phyloP scores from a whole-genome alignment of 2,797 vertebrate genomes.

The Sternarchorhynchus goeldii region DNA sequence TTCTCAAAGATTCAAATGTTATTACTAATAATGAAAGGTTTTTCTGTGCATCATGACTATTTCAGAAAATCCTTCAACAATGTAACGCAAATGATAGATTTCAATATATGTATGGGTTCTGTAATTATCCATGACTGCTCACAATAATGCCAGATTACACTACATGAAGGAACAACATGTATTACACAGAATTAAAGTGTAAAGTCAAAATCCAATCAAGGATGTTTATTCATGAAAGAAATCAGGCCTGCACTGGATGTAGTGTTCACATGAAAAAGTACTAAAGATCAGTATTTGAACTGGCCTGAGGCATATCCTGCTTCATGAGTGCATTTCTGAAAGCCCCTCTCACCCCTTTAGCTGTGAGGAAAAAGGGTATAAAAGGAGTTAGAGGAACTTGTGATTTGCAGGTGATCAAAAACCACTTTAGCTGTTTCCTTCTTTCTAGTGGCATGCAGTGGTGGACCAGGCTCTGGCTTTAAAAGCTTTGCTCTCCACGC shows the following conservation, averaged over 20 bases:
- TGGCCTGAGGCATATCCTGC: background rate
- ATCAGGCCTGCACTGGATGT: background rate
- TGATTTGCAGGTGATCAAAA: slow-evolving; percentile 32
- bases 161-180: no score
- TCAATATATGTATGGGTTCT: no score
- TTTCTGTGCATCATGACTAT: no score
- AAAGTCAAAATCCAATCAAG: background rate
- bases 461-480: slow-evolving; percentile 48
- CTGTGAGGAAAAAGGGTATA: slow-evolving; percentile 31
- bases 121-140: no score
- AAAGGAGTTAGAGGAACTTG: slow-evolving; percentile 24
- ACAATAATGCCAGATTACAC: no score
- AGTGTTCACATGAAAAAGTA: background rate
- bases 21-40: no score
- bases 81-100: no score
- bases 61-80: no score
- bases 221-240: background rate
- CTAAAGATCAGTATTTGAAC: background rate
- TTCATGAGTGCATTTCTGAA: slow-evolving; percentile 6
- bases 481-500: slow-evolving; percentile 74
- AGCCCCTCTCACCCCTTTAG: slow-evolving; percentile 8
- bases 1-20: no score
- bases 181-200: no score
- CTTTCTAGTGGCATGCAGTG: slow-evolving; percentile 17
- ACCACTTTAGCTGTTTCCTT: slow-evolving; percentile 47